Percentiles rank a stretch among this genome's conserved stretches.
These are phyloP conservation scores for Drosophila borealis DNA, from an alignment of 2,888 invertebrate species.

Conservation along the genomic window DNA sequence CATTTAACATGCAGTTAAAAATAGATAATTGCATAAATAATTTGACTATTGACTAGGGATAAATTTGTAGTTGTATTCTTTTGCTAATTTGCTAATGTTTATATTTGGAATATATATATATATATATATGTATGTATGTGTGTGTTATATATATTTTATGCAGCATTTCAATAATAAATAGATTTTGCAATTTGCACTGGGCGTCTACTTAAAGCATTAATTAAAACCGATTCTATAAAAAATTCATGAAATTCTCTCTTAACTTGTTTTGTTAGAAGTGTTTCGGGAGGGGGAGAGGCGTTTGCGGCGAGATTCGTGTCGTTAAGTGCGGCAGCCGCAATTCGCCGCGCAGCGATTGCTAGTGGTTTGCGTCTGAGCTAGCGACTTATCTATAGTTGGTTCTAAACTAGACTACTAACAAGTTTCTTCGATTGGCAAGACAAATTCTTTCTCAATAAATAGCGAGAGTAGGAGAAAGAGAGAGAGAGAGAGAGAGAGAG, in stretches of 20 bases:
- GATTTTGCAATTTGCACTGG: slow-evolving; percentile 63
- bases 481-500: slow-evolving; percentile 18
- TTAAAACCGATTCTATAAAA: slow-evolving; percentile 36
- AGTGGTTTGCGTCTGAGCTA: slow-evolving; percentile 54
- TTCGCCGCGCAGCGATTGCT: slow-evolving; percentile 38
- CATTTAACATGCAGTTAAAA: slow-evolving; percentile 63
- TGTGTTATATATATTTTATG: slow-evolving; percentile 28
- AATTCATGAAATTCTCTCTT: slow-evolving; percentile 51
- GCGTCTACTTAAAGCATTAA: slow-evolving; percentile 62
- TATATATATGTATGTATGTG: slow-evolving; percentile 10
- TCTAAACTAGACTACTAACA: slow-evolving; percentile 66
- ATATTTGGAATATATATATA: slow-evolving; percentile 72
- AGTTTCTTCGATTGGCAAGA: slow-evolving; percentile 78
- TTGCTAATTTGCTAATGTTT: slow-evolving; percentile 72
- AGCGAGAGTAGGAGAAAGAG: slow-evolving; percentile 9
- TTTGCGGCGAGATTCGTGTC: slow-evolving; percentile 60
- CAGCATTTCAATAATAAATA: slow-evolving; percentile 63
- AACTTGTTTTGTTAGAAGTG: background rate
- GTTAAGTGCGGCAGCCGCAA: slow-evolving; percentile 20
- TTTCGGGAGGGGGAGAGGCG: background rate
- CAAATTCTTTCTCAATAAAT: slow-evolving; percentile 13
- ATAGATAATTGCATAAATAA: slow-evolving; percentile 80
- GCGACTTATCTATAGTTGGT: slow-evolving; percentile 53
- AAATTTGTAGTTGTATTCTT: slow-evolving; percentile 72
- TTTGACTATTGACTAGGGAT: slow-evolving; percentile 84